phyloP scores from a whole-genome alignment of 2,113 vertebrate species.

The Raphicerus campestris region DNA sequence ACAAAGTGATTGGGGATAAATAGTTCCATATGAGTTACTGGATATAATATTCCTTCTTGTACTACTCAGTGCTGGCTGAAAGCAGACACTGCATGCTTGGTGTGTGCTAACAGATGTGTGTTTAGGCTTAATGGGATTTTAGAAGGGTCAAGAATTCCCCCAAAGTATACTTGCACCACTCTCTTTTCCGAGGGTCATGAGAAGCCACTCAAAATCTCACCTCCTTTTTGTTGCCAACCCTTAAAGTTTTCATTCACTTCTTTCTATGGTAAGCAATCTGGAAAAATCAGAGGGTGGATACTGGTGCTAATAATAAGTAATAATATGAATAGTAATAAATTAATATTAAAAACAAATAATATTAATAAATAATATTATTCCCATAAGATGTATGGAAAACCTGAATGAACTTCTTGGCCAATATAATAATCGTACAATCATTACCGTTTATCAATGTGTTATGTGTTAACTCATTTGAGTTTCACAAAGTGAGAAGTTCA shows the following conservation, averaged over 20 bases:
- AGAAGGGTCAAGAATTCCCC: slow-evolving; percentile 70
- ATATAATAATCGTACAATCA: background rate
- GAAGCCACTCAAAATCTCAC: slow-evolving; percentile 36
- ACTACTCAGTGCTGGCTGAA: slow-evolving; percentile 42
- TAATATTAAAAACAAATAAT: background rate
- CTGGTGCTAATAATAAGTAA: background rate
- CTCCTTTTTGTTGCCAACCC: background rate
- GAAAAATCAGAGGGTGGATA: background rate
- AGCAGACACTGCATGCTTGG: slow-evolving; percentile 48
- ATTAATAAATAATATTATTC: background rate
- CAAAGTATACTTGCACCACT: slow-evolving; percentile 51
- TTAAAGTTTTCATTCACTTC: background rate
- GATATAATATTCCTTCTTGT: slow-evolving; percentile 70
- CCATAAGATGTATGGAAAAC: background rate
- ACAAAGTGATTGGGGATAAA: slow-evolving; percentile 73
- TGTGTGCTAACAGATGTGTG: slow-evolving; percentile 70
- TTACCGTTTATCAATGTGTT: background rate
- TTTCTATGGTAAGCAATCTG: background rate
- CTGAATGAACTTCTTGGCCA: background rate
- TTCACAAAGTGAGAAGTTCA: background rate
- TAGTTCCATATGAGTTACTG: slow-evolving; percentile 74
- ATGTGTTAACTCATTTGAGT: background rate
- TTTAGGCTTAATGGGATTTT: slow-evolving; percentile 72
- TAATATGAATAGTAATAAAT: background rate
- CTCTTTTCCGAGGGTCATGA: slow-evolving; percentile 21